These are phyloP conservation scores for Denticeps clupeoides DNA, from an alignment of 2,797 vertebrate genomes.

Conservation along the genomic window DNA sequence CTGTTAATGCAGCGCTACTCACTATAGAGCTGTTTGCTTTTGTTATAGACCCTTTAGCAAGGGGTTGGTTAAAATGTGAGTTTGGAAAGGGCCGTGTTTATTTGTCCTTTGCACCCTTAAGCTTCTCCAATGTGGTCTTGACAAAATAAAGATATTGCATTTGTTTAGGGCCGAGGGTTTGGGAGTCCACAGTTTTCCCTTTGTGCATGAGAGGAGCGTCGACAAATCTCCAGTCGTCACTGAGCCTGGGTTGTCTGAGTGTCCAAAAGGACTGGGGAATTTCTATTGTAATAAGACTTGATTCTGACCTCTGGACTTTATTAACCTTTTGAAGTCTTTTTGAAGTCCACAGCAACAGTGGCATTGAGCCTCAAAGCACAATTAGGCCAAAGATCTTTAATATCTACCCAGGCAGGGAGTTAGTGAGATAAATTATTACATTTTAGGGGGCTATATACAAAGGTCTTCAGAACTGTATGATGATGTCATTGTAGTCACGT, in stretches of 20 bases:
- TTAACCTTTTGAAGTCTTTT: background rate
- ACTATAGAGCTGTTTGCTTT: constrained; percentile 45
- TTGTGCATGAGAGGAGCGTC: constrained; percentile 22
- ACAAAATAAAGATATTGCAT: constrained; percentile 29
- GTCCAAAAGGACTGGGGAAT: constrained; percentile 3
- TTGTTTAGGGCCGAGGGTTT: constrained; percentile 28
- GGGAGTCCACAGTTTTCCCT: constrained; percentile 31
- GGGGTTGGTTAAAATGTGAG: background rate
- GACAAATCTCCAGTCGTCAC: constrained; percentile 23
- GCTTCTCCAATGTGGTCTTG: constrained; percentile 25
- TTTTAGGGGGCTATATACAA: too few relatives aligned
- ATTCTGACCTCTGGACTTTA: background rate
- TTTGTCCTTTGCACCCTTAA: constrained; percentile 44
- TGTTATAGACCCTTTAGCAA: constrained; percentile 38
- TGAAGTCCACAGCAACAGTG: too few relatives aligned
- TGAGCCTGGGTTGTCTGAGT: constrained; percentile 12
- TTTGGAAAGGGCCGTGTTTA: constrained; percentile 38
- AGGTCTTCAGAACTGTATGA: too few relatives aligned
- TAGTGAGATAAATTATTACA: too few relatives aligned
- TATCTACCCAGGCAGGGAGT: too few relatives aligned
- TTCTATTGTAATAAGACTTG: background rate
- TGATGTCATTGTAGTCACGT: too few relatives aligned
- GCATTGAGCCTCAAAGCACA: too few relatives aligned
- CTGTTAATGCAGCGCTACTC: constrained; percentile 42
- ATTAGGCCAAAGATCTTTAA: too few relatives aligned